Percentiles rank a stretch among this genome's conserved stretches.
These are phyloP conservation scores for Corythucha ciliata DNA, from an alignment of 2,888 invertebrate species.

Conservation along the genomic window DNA sequence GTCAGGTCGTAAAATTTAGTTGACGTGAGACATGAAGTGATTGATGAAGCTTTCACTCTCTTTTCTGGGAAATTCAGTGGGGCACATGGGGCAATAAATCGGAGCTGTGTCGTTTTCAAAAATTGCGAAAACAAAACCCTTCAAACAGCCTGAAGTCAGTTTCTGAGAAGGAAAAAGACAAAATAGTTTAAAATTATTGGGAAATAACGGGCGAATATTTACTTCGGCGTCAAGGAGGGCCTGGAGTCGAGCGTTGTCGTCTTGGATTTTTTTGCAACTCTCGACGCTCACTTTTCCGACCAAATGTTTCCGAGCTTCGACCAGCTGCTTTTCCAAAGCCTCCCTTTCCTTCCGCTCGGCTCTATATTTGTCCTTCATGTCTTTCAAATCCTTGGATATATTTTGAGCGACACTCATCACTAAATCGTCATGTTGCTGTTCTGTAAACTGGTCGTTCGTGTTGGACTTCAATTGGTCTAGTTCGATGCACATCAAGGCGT, in stretches of 20 bases:
- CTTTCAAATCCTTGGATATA: not conserved
- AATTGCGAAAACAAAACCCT: no score
- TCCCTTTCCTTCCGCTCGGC: not conserved
- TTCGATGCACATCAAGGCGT: slow-evolving; percentile 15
- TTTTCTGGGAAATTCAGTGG: no score
- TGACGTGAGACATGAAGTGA: no score
- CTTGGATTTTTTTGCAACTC: slow-evolving; percentile 18
- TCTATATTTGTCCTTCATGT: not conserved
- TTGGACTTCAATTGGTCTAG: not conserved
- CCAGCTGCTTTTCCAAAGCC: slow-evolving; percentile 10
- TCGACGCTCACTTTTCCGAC: slow-evolving; percentile 18
- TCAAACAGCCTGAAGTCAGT: no score
- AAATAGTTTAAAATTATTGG: no score
- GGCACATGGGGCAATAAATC: no score
- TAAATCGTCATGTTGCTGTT: slow-evolving; percentile 6
- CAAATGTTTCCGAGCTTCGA: slow-evolving; percentile 5
- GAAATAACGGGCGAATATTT: no score
- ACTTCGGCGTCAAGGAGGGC: slow-evolving; percentile 6
- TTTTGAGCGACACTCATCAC: no score
- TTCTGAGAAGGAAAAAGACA: no score
- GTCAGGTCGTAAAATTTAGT: no score
- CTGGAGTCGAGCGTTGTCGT: slow-evolving; percentile 9
- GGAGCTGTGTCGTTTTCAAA: no score
- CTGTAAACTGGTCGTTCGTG: not conserved
- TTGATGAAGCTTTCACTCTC: no score